Evolutionary conservation across 1,140 invertebrate species (phyloP).

Genomic region (Drosophila orena): DNA sequence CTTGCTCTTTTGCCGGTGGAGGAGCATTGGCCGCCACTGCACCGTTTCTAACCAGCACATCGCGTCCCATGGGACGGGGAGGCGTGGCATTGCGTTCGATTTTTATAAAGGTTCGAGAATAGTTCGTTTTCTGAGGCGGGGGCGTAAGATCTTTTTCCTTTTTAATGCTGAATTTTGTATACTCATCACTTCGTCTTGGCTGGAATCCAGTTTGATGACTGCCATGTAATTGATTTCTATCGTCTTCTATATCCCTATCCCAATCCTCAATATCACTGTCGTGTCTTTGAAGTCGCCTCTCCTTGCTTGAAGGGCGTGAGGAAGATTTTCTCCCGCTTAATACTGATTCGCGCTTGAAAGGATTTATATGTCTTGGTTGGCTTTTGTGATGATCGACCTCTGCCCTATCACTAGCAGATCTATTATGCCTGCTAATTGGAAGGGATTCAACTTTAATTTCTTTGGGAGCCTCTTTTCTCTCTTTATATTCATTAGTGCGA

Average conservation of each 20-base stretch:
- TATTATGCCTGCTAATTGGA: background rate
- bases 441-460: constrained; percentile 12
- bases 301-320: constrained; percentile 1
- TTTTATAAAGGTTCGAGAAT: constrained; percentile 42
- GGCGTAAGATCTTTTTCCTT: constrained; percentile 50
- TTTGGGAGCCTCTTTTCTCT: constrained; percentile 48
- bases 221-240: background rate
- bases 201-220: constrained; percentile 1
- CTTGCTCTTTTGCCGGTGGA: constrained; percentile 25
- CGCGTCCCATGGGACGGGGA: constrained; percentile 14
- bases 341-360: constrained; percentile 67
- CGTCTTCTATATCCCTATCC: background rate
- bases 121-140: constrained; percentile 28
- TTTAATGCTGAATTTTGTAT: constrained; percentile 45
- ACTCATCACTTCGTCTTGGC: constrained; percentile 13
- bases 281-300: constrained; percentile 8
- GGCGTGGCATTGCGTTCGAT: constrained; percentile 55
- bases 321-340: constrained; percentile 37
- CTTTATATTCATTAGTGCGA: constrained; percentile 55
- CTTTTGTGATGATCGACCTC: background rate
- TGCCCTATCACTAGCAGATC: background rate
- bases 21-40: constrained; percentile 40
- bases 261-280: constrained; percentile 29
- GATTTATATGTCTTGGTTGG: constrained; percentile 32
- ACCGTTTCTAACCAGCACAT: constrained; percentile 49